Conservation (phyloP, 30 jellyfish, hydroid and myxozoan genomes). For the Cassiopea xamachana region DNA sequence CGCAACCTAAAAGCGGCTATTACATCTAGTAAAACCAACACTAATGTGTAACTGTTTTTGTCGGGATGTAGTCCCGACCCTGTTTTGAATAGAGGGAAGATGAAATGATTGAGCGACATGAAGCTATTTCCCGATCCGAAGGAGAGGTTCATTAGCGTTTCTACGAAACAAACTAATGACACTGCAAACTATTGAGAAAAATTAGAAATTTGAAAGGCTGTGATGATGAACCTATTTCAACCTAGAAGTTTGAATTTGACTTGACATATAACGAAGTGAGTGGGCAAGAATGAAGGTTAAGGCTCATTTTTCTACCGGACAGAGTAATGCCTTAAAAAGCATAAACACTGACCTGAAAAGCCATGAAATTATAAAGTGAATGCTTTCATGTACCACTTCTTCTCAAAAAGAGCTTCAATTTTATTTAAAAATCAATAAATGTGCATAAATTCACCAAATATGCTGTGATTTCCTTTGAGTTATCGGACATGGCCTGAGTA, state of each 20-base stretch:
- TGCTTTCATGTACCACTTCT: no score
- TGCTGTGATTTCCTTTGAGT: not conserved
- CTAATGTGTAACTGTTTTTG: not conserved
- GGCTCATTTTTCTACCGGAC: not conserved
- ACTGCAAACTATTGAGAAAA: not conserved
- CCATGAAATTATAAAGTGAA: no score
- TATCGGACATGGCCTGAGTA: not conserved
- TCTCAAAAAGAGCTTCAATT: no score
- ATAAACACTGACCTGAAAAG: no score
- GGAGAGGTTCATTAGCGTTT: not conserved
- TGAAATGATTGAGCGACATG: not conserved
- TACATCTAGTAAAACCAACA: not conserved
- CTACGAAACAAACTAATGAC: not conserved
- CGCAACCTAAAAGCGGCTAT: not conserved
- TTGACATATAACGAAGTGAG: not conserved
- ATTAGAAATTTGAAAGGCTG: not conserved
- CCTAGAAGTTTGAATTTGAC: no score
- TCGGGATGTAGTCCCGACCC: slow-evolving; percentile 6
- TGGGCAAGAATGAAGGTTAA: not conserved
- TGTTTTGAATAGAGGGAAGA: not conserved
- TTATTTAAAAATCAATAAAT: no score
- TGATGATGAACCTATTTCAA: no score
- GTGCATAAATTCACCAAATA: no score
- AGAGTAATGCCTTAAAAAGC: not conserved
- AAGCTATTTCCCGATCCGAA: not conserved